A percentile compares a stretch with the other conserved stretches of the same genome.
Conservation (phyloP, 2,113 vertebrate species). For the Hippocampus zosterae region DNA sequence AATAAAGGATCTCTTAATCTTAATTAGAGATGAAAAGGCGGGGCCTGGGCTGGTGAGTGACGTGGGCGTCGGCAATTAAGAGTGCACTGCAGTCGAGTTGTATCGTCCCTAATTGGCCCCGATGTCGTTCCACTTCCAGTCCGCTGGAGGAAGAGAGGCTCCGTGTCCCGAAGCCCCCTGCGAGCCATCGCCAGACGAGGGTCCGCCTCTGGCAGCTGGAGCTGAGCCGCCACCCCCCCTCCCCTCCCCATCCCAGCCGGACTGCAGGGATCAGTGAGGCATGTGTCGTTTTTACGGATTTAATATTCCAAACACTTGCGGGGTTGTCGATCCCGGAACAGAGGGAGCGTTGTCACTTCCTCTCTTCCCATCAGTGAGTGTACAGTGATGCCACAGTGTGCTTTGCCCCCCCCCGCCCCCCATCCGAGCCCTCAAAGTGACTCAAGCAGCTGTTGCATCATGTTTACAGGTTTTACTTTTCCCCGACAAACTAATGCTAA, state of each 20-base stretch:
- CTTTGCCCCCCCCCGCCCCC: not conserved
- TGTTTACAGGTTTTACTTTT: not conserved
- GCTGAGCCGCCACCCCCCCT: conserved; percentile 39
- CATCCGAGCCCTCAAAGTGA: not conserved
- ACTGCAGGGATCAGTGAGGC: not conserved
- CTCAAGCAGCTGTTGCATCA: conserved; percentile 4
- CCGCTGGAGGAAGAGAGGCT: conserved; percentile 73
- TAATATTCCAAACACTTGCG: not conserved
- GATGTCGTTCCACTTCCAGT: conserved; percentile 50
- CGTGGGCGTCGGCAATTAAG: no score
- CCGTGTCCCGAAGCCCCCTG: conserved; percentile 70
- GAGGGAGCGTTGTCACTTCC: not conserved
- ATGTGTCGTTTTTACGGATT: not conserved
- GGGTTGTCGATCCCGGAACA: not conserved
- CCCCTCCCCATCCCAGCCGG: not conserved
- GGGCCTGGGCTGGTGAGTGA: no score
- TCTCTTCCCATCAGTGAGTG: conserved; percentile 12
- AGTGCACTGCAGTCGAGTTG: not conserved
- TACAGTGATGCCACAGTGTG: not conserved
- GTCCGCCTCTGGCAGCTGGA: conserved; percentile 64
- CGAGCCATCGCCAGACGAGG: conserved; percentile 63
- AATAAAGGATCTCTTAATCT: no score
- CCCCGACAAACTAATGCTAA: not conserved
- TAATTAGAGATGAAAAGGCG: no score
- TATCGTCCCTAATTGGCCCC: not conserved